Conservation (phyloP, 2,113 vertebrate genomes). For the Orthonyx spaldingii region DNA sequence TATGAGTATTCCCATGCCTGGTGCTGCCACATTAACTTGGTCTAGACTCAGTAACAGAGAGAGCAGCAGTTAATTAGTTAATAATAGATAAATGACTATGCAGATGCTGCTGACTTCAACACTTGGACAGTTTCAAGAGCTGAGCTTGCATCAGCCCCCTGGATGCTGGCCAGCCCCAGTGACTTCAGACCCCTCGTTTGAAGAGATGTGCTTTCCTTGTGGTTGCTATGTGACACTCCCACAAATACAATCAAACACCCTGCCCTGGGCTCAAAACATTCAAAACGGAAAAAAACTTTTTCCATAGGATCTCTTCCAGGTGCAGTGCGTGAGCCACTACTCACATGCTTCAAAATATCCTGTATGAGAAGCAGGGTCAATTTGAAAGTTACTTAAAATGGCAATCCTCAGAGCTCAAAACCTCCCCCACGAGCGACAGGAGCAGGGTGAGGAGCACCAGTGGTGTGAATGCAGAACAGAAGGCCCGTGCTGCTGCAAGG, state of each 20-base stretch:
- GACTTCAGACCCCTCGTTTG: neutral
- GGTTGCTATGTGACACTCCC: neutral
- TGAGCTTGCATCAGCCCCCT: neutral
- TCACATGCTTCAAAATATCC: neutral
- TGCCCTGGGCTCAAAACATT: neutral
- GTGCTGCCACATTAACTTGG: neutral
- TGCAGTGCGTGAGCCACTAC: neutral
- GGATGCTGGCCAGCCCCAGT: neutral
- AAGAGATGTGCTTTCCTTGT: neutral
- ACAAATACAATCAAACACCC: neutral
- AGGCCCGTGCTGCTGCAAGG: neutral
- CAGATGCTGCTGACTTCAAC: neutral
- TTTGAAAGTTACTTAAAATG: neutral
- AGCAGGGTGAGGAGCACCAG: neutral
- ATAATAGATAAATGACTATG: neutral
- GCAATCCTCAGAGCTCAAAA: neutral
- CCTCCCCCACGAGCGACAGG: neutral
- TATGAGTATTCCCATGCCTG: neutral
- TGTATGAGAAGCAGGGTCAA: neutral
- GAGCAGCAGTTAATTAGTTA: neutral
- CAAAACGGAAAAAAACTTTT: neutral
- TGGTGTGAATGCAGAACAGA: neutral
- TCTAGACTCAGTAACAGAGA: neutral
- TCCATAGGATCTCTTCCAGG: neutral
- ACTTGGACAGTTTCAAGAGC: neutral